These are phyloP conservation scores for Gasterosteus nipponicus DNA, from an alignment of 2,113 vertebrate genomes.

Conservation along the genomic window DNA sequence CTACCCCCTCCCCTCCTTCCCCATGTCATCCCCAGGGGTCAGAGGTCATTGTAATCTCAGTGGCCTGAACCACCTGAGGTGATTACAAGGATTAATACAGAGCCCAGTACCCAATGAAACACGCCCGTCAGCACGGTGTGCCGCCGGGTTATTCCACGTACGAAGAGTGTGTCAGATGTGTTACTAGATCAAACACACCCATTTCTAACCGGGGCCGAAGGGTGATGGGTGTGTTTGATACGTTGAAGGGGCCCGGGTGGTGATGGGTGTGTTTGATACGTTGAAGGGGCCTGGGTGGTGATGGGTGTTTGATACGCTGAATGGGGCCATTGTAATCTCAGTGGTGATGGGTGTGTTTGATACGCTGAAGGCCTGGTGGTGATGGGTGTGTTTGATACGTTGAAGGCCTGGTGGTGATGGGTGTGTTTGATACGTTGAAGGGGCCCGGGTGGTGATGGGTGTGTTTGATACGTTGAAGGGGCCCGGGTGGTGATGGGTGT, in stretches of 20 bases:
- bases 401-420: constrained; percentile 80
- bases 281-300: constrained; percentile 29
- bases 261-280: neutral
- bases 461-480: constrained; percentile 33
- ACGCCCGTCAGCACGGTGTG: too few species aligned
- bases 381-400: constrained; percentile 2
- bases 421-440: neutral
- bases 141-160: too few species aligned
- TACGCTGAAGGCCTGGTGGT: neutral
- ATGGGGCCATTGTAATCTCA: too few species aligned
- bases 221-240: constrained; percentile 68
- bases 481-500: constrained; percentile 65
- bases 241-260: neutral
- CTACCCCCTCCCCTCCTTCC: too few species aligned
- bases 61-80: constrained; percentile 12
- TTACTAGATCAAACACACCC: too few species aligned
- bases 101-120: too few species aligned
- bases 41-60: neutral
- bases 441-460: neutral
- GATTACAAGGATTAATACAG: constrained; percentile 10
- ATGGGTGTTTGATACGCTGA: constrained; percentile 5
- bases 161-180: too few species aligned
- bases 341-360: constrained; percentile 72
- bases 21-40: constrained; percentile 16
- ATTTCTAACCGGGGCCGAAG: constrained; percentile 68